phyloP scores from a whole-genome alignment of 2,797 vertebrate species.

The Sus cebifrons region DNA sequence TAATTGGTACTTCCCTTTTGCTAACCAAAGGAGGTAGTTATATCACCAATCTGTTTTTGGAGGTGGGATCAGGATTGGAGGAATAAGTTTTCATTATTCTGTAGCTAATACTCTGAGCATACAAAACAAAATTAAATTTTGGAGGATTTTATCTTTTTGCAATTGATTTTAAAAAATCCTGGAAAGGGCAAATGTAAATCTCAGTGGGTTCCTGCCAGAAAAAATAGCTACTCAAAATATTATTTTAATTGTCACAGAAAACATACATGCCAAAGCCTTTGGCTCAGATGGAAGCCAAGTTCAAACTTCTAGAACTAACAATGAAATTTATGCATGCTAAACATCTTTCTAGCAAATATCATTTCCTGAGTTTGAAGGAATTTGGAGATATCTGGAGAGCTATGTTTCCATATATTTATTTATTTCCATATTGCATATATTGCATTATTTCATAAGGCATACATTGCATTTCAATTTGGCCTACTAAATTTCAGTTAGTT shows the following conservation, averaged over 20 bases:
- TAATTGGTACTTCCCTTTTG: not conserved
- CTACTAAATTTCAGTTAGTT: not conserved
- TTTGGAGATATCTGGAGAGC: not conserved
- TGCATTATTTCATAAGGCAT: not conserved
- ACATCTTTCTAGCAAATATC: not conserved
- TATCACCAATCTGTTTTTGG: not conserved
- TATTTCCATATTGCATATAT: too few relatives aligned
- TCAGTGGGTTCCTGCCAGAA: not conserved
- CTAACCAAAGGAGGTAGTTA: not conserved
- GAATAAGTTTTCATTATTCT: not conserved
- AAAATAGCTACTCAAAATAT: conserved; percentile 70
- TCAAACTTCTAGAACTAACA: not conserved
- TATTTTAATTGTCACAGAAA: conserved; percentile 67
- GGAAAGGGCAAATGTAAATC: conserved; percentile 45
- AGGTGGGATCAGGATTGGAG: not conserved
- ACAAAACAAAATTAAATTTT: conserved; percentile 51
- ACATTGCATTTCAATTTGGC: not conserved
- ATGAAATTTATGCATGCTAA: not conserved
- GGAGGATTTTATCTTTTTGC: conserved; percentile 43
- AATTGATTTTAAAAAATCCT: conserved; percentile 11
- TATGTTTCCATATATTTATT: not conserved
- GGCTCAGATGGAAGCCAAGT: conserved; percentile 1
- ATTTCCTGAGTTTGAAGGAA: conserved; percentile 21
- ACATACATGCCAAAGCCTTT: not conserved
- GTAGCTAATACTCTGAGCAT: not conserved